phyloP scores from a whole-genome alignment of 92 coral and sea anemone genomes.

The Ricordea florida region DNA sequence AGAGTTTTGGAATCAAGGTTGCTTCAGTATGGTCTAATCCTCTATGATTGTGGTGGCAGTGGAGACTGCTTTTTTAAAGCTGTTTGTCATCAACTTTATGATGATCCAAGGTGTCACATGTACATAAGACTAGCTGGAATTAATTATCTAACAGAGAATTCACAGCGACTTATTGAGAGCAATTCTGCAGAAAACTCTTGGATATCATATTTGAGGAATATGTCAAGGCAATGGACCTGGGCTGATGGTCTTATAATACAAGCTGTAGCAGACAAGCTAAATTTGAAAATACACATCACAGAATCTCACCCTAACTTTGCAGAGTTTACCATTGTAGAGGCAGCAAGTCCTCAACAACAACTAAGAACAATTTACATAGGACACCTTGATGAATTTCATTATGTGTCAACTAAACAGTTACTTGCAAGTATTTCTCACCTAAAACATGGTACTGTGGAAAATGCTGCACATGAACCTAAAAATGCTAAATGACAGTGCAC shows the following conservation, averaged over 20 bases:
- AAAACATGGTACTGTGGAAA: not conserved
- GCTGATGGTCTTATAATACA: slow-evolving; percentile 8
- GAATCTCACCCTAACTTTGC: slow-evolving; percentile 5
- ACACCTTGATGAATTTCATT: slow-evolving; percentile 4
- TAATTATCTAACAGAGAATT: slow-evolving; percentile 37
- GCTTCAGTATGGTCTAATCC: slow-evolving; percentile 17
- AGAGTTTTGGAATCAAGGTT: slow-evolving; percentile 21
- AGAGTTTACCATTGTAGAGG: slow-evolving; percentile 9
- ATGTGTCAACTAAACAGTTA: slow-evolving; percentile 12
- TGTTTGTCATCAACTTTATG: slow-evolving; percentile 49
- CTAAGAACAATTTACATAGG: slow-evolving; percentile 1
- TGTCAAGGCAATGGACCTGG: slow-evolving; percentile 42
- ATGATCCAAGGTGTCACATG: slow-evolving; percentile 35
- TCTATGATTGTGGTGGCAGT: slow-evolving; percentile 34
- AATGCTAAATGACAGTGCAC: not conserved
- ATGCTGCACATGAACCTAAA: not conserved
- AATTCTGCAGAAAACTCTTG: slow-evolving; percentile 26
- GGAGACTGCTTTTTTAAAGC: slow-evolving; percentile 50
- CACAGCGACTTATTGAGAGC: slow-evolving; percentile 32
- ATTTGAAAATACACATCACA: not conserved
- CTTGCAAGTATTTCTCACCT: not conserved
- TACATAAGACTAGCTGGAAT: slow-evolving; percentile 31
- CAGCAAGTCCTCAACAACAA: slow-evolving; percentile 7
- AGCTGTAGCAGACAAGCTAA: slow-evolving; percentile 2
- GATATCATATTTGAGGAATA: slow-evolving; percentile 24